phyloP scores from a whole-genome alignment of 1,140 invertebrate species.

The Hylaeus anthracinus region DNA sequence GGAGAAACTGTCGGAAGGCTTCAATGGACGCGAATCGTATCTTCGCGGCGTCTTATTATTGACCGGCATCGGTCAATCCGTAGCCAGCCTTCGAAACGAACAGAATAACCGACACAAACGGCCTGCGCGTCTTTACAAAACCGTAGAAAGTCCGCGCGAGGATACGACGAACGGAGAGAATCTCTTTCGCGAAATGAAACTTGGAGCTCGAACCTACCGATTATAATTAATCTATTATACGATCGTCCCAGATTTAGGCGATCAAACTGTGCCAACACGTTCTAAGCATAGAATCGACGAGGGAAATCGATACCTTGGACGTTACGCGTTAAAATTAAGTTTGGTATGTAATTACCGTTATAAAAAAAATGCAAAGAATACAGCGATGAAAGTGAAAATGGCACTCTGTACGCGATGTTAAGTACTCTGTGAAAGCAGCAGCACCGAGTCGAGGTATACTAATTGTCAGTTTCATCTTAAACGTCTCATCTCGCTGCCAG shows the following conservation, averaged over 20 bases:
- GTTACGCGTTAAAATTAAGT: too few relatives aligned
- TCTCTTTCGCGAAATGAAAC: slow-evolving; percentile 3
- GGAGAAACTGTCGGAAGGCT: slow-evolving; percentile 16
- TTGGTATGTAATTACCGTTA: too few relatives aligned
- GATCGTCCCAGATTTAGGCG: neutral
- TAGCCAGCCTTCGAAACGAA: slow-evolving; percentile 3
- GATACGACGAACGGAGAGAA: neutral
- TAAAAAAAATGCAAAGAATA: too few relatives aligned
- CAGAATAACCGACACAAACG: neutral
- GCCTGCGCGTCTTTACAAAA: neutral
- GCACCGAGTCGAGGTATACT: neutral
- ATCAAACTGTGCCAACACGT: neutral
- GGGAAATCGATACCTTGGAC: neutral
- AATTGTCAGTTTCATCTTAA: neutral
- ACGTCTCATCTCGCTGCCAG: slow-evolving; percentile 1
- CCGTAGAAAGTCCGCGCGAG: neutral
- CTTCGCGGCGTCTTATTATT: neutral
- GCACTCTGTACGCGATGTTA: too few relatives aligned
- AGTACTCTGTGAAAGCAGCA: neutral
- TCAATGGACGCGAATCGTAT: slow-evolving; percentile 6
- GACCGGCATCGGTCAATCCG: slow-evolving; percentile 3
- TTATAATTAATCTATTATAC: slow-evolving; percentile 9
- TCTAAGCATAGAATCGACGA: too few relatives aligned
- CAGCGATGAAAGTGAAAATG: too few relatives aligned
- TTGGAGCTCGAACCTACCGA: neutral